These are phyloP conservation scores for Orthosia incerta DNA, from an alignment of 2,888 invertebrate genomes.

Conservation along the genomic window DNA sequence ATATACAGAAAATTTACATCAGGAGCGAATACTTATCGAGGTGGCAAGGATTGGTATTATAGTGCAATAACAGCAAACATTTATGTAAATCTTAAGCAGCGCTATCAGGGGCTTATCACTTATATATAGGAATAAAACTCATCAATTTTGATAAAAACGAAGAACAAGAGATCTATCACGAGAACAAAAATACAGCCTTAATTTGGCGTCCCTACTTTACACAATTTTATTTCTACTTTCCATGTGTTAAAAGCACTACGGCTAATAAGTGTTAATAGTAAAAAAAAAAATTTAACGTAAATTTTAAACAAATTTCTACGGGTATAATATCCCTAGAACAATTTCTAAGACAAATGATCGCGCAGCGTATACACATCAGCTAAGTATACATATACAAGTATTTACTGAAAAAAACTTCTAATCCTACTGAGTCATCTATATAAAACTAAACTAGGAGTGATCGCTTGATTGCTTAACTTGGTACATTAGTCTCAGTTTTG, in stretches of 20 bases:
- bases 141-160: constrained; percentile 14
- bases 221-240: background rate
- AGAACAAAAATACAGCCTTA: constrained; percentile 5
- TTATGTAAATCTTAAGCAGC: background rate
- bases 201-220: background rate
- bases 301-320: too few species aligned
- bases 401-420: background rate
- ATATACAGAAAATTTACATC: background rate
- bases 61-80: constrained; percentile 1
- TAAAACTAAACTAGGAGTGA: constrained; percentile 17
- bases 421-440: background rate
- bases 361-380: background rate
- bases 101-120: background rate
- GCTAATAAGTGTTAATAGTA: background rate
- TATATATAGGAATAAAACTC: constrained; percentile 28
- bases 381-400: background rate
- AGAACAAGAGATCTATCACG: constrained; percentile 11
- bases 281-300: too few species aligned
- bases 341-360: too few species aligned
- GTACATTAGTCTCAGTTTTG: background rate
- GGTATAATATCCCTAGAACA: too few species aligned
- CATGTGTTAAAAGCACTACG: background rate
- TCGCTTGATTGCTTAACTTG: background rate
- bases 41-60: background rate
- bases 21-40: background rate